Percentiles rank a stretch among this genome's conserved stretches.
Evolutionary conservation across 1,140 invertebrate species (phyloP).

Genomic region (Heterodera carotae): DNA sequence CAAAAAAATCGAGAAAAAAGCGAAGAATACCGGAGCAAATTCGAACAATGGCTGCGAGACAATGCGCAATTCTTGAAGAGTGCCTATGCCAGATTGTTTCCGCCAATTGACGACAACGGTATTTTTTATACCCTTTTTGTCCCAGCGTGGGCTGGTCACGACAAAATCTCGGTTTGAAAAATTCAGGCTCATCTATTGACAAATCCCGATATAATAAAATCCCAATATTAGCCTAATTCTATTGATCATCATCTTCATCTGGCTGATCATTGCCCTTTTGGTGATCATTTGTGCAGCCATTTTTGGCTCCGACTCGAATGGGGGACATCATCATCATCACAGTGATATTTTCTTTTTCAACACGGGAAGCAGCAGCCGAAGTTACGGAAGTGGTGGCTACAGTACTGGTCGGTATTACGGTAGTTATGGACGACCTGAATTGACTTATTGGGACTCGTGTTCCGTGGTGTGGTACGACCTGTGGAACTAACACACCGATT

Average conservation of each 20-base stretch:
- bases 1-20: background rate
- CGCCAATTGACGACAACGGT: background rate
- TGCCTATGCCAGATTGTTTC: background rate
- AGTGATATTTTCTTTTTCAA: background rate
- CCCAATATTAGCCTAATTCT: background rate
- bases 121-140: no score
- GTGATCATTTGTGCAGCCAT: no score
- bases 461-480: background rate
- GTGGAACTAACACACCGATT: no score
- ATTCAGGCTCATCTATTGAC: no score
- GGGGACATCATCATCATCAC: no score
- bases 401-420: background rate
- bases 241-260: background rate
- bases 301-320: background rate
- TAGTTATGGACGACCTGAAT: background rate
- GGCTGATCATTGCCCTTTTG: background rate
- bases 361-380: background rate
- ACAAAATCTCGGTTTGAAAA: no score
- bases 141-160: no score
- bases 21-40: background rate
- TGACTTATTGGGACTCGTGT: background rate
- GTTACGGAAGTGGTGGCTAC: no score
- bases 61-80: background rate
- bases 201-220: no score
- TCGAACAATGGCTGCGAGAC: background rate